Percentiles rank a stretch among this genome's conserved stretches.
phyloP scores from a whole-genome alignment of 2,888 invertebrate genomes.

The Acanthosepion pharaonis region DNA sequence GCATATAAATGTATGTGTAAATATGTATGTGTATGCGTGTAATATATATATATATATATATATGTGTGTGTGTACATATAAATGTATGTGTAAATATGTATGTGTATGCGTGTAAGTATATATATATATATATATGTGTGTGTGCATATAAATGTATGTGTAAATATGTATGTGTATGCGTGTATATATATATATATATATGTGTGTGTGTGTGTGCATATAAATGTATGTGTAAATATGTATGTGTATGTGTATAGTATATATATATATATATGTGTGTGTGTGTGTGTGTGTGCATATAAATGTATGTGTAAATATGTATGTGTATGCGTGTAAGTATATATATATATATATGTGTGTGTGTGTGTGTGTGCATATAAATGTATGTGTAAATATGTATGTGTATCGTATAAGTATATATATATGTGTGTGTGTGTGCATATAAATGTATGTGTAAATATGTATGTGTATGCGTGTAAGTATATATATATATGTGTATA shows the following conservation, averaged over 20 bases:
- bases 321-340: too few relatives aligned
- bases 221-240: background rate
- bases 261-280: background rate
- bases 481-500: too few relatives aligned
- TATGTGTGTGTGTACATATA: background rate
- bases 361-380: background rate
- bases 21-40: background rate
- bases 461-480: too few relatives aligned
- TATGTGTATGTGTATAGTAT: too few relatives aligned
- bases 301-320: background rate
- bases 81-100: background rate
- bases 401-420: background rate
- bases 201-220: background rate
- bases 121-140: background rate
- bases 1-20: background rate
- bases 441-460: background rate
- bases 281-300: background rate
- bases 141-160: background rate
- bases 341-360: background rate
- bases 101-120: too few relatives aligned
- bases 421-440: too few relatives aligned
- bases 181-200: background rate
- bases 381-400: background rate
- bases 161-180: background rate
- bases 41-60: background rate